Conservation (phyloP, 2,888 invertebrate species). For the Caenorhabditis auriculariae region DNA sequence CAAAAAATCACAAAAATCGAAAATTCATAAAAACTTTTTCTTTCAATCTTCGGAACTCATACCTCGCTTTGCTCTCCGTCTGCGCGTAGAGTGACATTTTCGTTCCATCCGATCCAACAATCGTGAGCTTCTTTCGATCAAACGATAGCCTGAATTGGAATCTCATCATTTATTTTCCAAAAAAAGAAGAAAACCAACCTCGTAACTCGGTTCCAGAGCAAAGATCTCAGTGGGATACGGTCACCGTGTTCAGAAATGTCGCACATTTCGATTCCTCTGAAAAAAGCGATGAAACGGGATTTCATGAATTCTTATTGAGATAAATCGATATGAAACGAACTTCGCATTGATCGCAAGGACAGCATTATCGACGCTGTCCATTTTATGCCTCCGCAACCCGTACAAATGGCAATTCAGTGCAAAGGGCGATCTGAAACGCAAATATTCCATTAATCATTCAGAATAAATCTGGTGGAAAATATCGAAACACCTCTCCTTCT, state of each 20-base stretch:
- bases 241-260: conserved; percentile 64
- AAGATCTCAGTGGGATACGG: conserved; percentile 73
- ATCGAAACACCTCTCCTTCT: too few relatives aligned
- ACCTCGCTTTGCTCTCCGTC: conserved; percentile 89
- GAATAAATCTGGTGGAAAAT: too few relatives aligned
- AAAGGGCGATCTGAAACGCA: conserved; percentile 69
- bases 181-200: too few relatives aligned
- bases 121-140: conserved; percentile 82
- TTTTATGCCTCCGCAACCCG: conserved; percentile 71
- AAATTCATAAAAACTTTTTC: background rate
- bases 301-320: too few relatives aligned
- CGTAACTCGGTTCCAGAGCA: conserved; percentile 92
- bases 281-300: conserved; percentile 4
- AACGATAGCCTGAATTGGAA: too few relatives aligned
- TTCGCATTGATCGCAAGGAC: conserved; percentile 86
- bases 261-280: conserved; percentile 50
- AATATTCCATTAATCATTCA: background rate
- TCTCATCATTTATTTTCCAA: too few relatives aligned
- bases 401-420: conserved; percentile 86
- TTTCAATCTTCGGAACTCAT: too few relatives aligned
- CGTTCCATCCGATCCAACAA: conserved; percentile 72
- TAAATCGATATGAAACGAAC: too few relatives aligned
- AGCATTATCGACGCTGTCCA: conserved; percentile 73
- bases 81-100: conserved; percentile 83
- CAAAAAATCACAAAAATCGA: too few relatives aligned